Conservation (phyloP, 2,888 invertebrate genomes). For the Caradrina kadenii region DNA sequence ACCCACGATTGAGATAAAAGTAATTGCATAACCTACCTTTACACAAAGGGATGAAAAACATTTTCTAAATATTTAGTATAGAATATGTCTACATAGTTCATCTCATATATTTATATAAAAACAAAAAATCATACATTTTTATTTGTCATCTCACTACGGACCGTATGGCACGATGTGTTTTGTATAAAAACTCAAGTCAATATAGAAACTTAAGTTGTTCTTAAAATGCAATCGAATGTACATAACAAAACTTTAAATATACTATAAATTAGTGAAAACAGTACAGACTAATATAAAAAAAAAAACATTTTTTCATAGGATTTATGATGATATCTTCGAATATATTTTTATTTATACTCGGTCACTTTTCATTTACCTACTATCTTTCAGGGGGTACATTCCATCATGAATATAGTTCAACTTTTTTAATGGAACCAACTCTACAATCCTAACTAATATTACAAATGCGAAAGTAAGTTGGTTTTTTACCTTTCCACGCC, state of each 20-base stretch:
- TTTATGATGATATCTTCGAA: not conserved
- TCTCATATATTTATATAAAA: conserved; percentile 11
- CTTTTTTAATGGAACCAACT: no score
- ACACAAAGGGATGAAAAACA: conserved; percentile 33
- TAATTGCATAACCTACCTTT: no score
- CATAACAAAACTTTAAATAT: conserved; percentile 21
- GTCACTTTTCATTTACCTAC: no score
- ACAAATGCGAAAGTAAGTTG: no score
- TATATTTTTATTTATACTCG: not conserved
- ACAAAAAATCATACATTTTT: conserved; percentile 1
- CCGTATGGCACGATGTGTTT: conserved; percentile 59
- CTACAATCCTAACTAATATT: no score
- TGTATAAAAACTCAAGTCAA: conserved; percentile 20
- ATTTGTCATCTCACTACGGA: conserved; percentile 40
- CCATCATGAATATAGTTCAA: no score
- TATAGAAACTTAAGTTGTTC: conserved; percentile 27
- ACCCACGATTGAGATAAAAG: not conserved
- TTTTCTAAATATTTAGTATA: conserved; percentile 64
- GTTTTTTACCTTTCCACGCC: no score
- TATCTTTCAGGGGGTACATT: no score
- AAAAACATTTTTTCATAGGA: not conserved
- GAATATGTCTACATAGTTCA: conserved; percentile 24
- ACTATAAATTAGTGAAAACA: not conserved
- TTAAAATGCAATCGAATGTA: conserved; percentile 30
- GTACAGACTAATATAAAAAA: not conserved